phyloP scores from a whole-genome alignment of 2,113 vertebrate species.

The Prunella fulvescens region DNA sequence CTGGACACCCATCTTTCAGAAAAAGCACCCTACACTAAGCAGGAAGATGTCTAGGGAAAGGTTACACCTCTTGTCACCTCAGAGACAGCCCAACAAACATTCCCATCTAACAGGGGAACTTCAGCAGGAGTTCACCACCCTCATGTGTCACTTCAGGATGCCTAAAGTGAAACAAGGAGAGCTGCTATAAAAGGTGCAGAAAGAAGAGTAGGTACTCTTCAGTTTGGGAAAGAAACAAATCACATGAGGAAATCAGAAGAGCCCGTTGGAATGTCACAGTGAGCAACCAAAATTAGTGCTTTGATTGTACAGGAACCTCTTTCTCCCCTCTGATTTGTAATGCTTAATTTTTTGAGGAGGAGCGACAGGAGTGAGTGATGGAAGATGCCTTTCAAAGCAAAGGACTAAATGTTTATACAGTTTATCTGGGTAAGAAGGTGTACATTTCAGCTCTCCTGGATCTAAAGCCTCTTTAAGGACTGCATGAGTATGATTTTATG shows the following conservation, averaged over 20 bases:
- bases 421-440: neutral
- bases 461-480: neutral
- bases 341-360: neutral
- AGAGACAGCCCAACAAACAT: neutral
- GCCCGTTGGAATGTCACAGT: neutral
- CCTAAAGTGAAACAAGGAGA: neutral
- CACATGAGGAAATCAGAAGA: neutral
- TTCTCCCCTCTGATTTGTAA: neutral
- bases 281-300: neutral
- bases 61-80: neutral
- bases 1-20: neutral
- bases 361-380: accelerated
- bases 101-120: neutral
- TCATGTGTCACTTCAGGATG: accelerated
- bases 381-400: neutral
- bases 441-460: neutral
- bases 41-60: neutral
- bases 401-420: neutral
- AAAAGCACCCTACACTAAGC: neutral
- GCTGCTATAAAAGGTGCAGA: neutral
- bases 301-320: neutral
- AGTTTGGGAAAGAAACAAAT: neutral
- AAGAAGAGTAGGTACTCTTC: neutral
- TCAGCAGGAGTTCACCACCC: neutral
- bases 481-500: neutral